phyloP scores from a whole-genome alignment of 2,888 invertebrate species.

The Opisthograptis luteolata region DNA sequence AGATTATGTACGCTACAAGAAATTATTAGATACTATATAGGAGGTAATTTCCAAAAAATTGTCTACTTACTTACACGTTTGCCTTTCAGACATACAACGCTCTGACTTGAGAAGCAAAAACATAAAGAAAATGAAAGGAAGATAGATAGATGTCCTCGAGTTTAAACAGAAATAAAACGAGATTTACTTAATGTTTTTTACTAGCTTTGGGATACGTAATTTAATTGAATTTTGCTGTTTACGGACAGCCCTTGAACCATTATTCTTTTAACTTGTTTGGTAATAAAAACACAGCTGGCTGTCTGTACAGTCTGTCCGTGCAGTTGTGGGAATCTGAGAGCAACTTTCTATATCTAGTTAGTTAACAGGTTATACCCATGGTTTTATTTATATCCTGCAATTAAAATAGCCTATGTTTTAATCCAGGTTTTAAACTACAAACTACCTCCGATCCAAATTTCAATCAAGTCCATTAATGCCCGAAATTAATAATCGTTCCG shows the following conservation, averaged over 20 bases:
- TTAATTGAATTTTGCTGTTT: constrained; percentile 17
- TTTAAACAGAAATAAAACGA: constrained; percentile 22
- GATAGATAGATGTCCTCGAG: constrained; percentile 16
- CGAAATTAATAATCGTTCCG: too few species aligned
- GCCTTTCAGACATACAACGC: background rate
- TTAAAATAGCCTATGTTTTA: too few species aligned
- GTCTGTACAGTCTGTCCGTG: too few species aligned
- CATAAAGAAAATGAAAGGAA: constrained; percentile 16
- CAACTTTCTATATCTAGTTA: too few species aligned
- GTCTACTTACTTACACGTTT: constrained; percentile 1
- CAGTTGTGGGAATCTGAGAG: too few species aligned
- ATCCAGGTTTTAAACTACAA: too few species aligned
- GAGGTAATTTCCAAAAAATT: background rate
- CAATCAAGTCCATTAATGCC: too few species aligned
- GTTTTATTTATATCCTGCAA: too few species aligned
- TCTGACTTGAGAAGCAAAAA: background rate
- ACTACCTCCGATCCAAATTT: too few species aligned
- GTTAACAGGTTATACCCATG: too few species aligned
- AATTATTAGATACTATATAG: too few species aligned
- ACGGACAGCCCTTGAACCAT: background rate
- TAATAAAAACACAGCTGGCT: background rate
- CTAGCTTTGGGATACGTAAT: constrained; percentile 9
- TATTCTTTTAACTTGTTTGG: background rate
- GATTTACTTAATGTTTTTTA: constrained; percentile 12
- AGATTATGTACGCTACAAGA: too few species aligned